These are phyloP conservation scores for Neodiprion pinetum DNA, from an alignment of 1,140 invertebrate species.

Conservation along the genomic window DNA sequence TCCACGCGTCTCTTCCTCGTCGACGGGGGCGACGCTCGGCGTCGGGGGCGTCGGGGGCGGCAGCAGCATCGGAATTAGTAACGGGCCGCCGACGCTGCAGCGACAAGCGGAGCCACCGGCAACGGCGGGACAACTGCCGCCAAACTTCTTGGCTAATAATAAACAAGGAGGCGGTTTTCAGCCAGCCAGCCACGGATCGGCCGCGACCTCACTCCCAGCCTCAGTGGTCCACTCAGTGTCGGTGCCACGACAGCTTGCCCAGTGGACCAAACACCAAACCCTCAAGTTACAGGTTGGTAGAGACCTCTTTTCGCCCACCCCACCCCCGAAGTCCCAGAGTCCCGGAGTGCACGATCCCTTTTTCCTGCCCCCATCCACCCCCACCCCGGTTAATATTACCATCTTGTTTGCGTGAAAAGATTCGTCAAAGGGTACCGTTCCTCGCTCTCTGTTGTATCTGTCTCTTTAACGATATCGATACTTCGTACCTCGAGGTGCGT, in stretches of 20 bases:
- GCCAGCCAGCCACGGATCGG: conserved; percentile 39
- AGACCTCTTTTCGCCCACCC: neutral
- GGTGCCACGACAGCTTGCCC: conserved; percentile 54
- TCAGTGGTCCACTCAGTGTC: conserved; percentile 42
- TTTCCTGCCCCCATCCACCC: neutral
- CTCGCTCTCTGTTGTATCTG: neutral
- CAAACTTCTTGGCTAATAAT: conserved; percentile 56
- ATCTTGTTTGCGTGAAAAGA: too few relatives aligned
- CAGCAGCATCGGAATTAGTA: conserved; percentile 14
- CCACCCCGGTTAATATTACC: neutral
- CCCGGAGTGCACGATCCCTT: neutral
- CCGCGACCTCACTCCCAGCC: conserved; percentile 22
- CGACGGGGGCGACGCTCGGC: conserved; percentile 10
- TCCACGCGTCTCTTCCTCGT: conserved; percentile 37
- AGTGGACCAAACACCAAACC: conserved; percentile 58
- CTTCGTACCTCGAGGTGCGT: neutral
- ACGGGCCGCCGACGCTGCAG: conserved; percentile 27
- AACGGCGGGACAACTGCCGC: conserved; percentile 39
- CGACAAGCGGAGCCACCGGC: conserved; percentile 31
- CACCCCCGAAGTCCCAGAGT: neutral
- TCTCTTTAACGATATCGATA: neutral
- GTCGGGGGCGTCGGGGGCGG: conserved; percentile 14
- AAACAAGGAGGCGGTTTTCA: conserved; percentile 49
- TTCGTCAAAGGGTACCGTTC: neutral
- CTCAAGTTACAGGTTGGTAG: conserved; percentile 53